phyloP scores from a whole-genome alignment of 2,797 vertebrate species.

The Syncerus caffer region DNA sequence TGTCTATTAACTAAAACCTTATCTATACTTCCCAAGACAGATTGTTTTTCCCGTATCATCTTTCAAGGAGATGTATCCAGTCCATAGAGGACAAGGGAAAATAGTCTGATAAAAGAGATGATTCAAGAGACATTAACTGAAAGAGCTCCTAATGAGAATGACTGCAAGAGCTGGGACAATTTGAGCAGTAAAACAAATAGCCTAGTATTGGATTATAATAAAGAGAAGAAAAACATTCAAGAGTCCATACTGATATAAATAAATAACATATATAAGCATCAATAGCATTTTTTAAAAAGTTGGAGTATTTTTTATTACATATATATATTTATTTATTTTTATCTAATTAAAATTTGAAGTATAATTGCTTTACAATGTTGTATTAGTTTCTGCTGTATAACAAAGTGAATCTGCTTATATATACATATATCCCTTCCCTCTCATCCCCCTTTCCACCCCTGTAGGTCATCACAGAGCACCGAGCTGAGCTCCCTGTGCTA shows the following conservation, averaged over 20 bases:
- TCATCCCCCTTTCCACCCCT: background rate
- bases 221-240: background rate
- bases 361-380: background rate
- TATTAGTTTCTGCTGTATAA: background rate
- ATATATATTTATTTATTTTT: background rate
- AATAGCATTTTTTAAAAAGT: background rate
- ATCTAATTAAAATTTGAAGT: background rate
- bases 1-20: conserved; percentile 36
- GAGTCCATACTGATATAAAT: background rate
- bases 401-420: background rate
- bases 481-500: background rate
- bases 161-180: background rate
- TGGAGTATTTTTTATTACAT: background rate
- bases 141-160: background rate
- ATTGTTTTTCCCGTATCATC: background rate
- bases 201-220: background rate
- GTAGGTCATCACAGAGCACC: background rate
- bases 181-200: background rate
- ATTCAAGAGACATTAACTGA: background rate
- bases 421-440: background rate
- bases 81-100: background rate
- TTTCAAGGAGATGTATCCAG: conserved; percentile 30
- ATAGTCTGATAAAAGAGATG: background rate
- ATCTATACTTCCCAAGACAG: conserved; percentile 34
- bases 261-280: background rate